phyloP scores from a whole-genome alignment of 1,140 invertebrate genomes.

The Lordiphosa stackelbergi region DNA sequence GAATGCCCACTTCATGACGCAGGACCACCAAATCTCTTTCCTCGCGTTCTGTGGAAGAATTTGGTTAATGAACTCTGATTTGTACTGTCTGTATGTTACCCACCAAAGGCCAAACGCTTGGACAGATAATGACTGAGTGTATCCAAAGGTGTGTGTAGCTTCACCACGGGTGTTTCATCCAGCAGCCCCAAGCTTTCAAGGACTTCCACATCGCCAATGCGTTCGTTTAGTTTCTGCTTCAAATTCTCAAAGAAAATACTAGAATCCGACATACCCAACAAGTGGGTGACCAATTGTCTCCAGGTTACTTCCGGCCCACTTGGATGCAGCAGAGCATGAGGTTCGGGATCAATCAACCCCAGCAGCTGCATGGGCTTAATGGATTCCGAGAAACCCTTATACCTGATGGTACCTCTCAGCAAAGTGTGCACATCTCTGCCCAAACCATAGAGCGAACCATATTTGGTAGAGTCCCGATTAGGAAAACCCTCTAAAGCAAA shows the following conservation, averaged over 20 bases:
- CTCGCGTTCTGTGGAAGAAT: constrained; percentile 78
- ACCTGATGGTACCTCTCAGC: constrained; percentile 93
- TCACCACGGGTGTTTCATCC: constrained; percentile 89
- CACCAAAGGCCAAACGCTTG: constrained; percentile 89
- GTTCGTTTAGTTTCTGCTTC: constrained; percentile 87
- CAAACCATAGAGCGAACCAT: constrained; percentile 92
- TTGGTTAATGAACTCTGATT: neutral
- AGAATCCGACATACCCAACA: constrained; percentile 89
- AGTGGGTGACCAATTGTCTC: constrained; percentile 92
- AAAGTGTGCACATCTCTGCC: constrained; percentile 89
- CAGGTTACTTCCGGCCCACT: constrained; percentile 97
- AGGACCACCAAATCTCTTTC: constrained; percentile 97
- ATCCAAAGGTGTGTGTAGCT: constrained; percentile 92
- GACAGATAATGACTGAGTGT: constrained; percentile 94
- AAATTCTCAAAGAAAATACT: constrained; percentile 97
- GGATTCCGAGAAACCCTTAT: constrained; percentile 92
- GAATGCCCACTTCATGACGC: constrained; percentile 93
- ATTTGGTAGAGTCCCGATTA: constrained; percentile 96
- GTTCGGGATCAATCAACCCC: constrained; percentile 91
- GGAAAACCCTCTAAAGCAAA: constrained; percentile 97
- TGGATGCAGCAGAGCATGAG: constrained; percentile 92
- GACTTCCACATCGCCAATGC: constrained; percentile 85
- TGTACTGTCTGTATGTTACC: constrained; percentile 41
- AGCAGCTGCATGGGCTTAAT: constrained; percentile 91
- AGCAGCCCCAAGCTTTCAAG: constrained; percentile 93